phyloP scores from a whole-genome alignment of 2,797 vertebrate species.

The Bovichtus variegatus region DNA sequence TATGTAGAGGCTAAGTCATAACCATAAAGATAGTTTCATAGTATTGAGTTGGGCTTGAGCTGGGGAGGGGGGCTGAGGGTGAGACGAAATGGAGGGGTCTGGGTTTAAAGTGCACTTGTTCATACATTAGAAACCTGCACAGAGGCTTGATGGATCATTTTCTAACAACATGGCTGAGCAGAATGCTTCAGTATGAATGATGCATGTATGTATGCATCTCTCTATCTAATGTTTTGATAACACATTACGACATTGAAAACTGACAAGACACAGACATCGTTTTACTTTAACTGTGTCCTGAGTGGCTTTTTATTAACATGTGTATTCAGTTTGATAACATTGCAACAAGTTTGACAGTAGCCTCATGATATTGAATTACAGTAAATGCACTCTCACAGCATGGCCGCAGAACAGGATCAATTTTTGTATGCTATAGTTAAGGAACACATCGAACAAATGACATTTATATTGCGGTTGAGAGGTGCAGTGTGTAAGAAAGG shows the following conservation, averaged over 20 bases:
- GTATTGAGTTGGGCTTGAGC: conserved; percentile 1
- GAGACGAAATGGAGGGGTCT: conserved; percentile 7
- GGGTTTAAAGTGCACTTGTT: conserved; percentile 48
- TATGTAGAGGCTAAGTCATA: neutral
- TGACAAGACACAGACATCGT: neutral
- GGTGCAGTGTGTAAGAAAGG: neutral
- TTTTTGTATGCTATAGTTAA: neutral
- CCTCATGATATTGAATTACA: neutral
- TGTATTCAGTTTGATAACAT: neutral
- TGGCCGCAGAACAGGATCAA: neutral
- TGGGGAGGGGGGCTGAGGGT: neutral
- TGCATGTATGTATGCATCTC: neutral
- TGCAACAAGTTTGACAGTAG: neutral
- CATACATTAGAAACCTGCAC: conserved; percentile 45
- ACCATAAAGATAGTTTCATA: conserved; percentile 8
- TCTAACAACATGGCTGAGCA: conserved; percentile 13
- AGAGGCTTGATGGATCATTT: conserved; percentile 30
- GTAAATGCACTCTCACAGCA: conserved; percentile 2
- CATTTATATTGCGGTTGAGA: conserved; percentile 6
- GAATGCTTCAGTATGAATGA: conserved; percentile 5
- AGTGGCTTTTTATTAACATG: neutral
- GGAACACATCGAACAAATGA: conserved; percentile 7
- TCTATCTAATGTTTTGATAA: neutral
- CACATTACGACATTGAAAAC: neutral
- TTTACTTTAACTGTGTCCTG: neutral